Percentiles rank a stretch among this genome's conserved stretches.
phyloP scores from a whole-genome alignment of 1,140 invertebrate species.

The Holcopasites calliopsidis region DNA sequence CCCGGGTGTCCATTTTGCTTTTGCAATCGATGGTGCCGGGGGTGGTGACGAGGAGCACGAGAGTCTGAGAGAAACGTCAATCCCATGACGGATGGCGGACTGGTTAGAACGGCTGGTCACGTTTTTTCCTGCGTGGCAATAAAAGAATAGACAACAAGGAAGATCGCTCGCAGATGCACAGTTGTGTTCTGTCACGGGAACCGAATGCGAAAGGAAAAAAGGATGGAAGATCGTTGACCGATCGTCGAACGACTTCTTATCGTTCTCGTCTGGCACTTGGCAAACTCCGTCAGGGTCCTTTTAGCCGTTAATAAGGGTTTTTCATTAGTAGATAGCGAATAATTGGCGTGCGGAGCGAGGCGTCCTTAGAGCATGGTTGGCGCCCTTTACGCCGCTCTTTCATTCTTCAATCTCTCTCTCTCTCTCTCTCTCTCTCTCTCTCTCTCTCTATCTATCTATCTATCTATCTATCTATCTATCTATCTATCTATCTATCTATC shows the following conservation, averaged over 20 bases:
- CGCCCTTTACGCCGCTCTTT: conserved; percentile 13
- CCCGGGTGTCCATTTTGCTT: background rate
- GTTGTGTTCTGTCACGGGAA: background rate
- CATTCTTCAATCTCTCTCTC: background rate
- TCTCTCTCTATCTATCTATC: background rate
- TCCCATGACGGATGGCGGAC: conserved; percentile 58
- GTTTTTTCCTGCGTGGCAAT: background rate
- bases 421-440: no score
- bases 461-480: background rate
- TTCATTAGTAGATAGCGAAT: conserved; percentile 64
- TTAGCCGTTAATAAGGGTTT: conserved; percentile 48
- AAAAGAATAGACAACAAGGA: background rate
- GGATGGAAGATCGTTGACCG: conserved; percentile 14
- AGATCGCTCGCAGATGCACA: background rate
- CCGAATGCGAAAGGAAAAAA: no score
- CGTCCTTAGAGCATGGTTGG: conserved; percentile 38
- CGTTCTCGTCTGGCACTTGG: conserved; percentile 57
- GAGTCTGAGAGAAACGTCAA: conserved; percentile 41
- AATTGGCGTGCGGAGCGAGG: conserved; percentile 50
- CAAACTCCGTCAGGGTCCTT: conserved; percentile 59
- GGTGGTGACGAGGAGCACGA: background rate
- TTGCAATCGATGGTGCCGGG: no score
- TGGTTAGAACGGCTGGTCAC: conserved; percentile 28
- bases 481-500: background rate
- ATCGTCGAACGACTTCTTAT: conserved; percentile 42